These are phyloP conservation scores for Sceloporus tristichus DNA, from an alignment of 2,113 vertebrate genomes.

Conservation along the genomic window DNA sequence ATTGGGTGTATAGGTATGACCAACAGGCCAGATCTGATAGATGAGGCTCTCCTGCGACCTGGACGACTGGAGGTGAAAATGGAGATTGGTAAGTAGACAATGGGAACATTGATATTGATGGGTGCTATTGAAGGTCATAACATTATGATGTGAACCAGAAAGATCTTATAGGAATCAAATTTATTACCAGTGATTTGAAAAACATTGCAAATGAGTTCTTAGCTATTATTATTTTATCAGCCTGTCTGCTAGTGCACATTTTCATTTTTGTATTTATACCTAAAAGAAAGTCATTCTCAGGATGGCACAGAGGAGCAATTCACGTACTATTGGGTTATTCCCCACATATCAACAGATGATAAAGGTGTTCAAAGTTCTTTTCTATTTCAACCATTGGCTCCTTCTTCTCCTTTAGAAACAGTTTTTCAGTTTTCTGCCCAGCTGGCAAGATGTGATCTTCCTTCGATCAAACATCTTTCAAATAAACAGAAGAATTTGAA, in stretches of 20 bases:
- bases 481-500: no score
- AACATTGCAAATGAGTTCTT: not conserved
- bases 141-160: accelerated
- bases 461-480: no score
- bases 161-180: not conserved
- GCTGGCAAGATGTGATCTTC: no score
- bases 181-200: not conserved
- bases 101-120: not conserved
- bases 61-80: constrained; percentile 97
- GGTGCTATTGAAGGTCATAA: not conserved
- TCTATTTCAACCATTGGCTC: no score
- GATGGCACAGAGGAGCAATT: no score
- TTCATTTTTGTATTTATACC: no score
- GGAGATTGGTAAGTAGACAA: constrained; percentile 90
- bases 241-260: not conserved
- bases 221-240: no score
- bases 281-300: not conserved
- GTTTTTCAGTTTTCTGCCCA: no score
- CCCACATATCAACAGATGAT: no score
- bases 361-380: no score
- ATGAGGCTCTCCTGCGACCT: constrained; percentile 93
- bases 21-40: constrained; percentile 97
- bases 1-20: constrained; percentile 89
- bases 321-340: no score
- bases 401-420: no score